Conservation (phyloP, 2,888 invertebrate species). For the Epinotia ramella region DNA sequence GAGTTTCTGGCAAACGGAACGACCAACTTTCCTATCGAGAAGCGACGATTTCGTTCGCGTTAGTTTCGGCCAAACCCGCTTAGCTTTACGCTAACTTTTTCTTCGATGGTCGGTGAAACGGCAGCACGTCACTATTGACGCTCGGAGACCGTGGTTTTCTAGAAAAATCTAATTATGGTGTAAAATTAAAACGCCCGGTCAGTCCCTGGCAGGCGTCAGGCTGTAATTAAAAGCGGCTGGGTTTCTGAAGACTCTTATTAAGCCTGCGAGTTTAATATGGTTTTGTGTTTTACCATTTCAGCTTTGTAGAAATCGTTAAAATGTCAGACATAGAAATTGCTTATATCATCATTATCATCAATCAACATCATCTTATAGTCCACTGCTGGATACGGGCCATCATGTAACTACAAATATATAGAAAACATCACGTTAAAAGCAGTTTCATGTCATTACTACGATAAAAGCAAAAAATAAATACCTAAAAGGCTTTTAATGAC, state of each 20-base stretch:
- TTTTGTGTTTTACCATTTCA: constrained; percentile 14
- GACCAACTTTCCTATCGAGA: constrained; percentile 20
- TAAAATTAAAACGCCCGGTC: constrained; percentile 68
- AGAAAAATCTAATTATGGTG: constrained; percentile 74
- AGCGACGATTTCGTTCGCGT: constrained; percentile 13
- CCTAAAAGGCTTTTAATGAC: constrained; percentile 11
- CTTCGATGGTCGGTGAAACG: not conserved
- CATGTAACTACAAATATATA: too few species aligned
- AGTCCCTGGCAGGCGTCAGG: constrained; percentile 57
- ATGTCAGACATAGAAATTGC: not conserved
- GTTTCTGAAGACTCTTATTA: constrained; percentile 51
- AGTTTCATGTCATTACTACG: not conserved
- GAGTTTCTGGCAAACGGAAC: constrained; percentile 17
- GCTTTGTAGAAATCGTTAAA: not conserved
- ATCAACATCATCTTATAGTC: too few species aligned
- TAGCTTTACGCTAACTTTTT: constrained; percentile 23
- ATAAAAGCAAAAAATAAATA: not conserved
- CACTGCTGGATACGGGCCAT: too few species aligned
- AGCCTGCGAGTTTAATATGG: constrained; percentile 29
- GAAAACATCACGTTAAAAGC: not conserved
- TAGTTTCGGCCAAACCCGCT: constrained; percentile 28
- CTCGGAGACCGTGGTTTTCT: constrained; percentile 50
- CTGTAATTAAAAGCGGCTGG: constrained; percentile 69
- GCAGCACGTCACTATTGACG: constrained; percentile 27
- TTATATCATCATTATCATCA: too few species aligned